Base-by-base conservation (phyloP, 2,797 vertebrate species). In the Diglossa cyanea region DNA sequence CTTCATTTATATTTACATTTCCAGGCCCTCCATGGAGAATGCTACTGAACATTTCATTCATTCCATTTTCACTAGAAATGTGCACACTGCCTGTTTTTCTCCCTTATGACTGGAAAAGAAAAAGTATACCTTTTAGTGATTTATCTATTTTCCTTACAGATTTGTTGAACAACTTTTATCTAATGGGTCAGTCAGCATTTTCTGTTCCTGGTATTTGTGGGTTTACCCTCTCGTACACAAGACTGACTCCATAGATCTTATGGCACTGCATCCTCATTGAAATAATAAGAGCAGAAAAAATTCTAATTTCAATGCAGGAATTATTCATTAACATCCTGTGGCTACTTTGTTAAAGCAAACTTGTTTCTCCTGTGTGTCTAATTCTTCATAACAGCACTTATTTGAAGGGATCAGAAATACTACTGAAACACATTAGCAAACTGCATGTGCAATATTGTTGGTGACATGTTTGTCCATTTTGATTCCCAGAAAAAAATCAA, bases 171-270 rank as follows among this genome's bases (percentile, higher is more conserved):
- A 42, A 25, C 11, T 47, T 89, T 51, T 28, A 77, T 11, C 7
- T 67, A 35, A n/a, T 7, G 25, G 31, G 7, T 55, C 82, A 68
- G 51, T 45, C 51, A 62, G 21, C 20, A 51, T 66, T 66, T 85
- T 75, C 28, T 73, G 0, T n/a, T 68, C 25, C 9, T 77, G 23
- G 1, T 33, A 40, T 55, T 71, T 44, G 11, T 33, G 40, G 2
- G 8, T 60, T 83, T 45, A 45, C 15, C n/a, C 21, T 66, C 37
- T 23, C 0, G 0, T 18, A 19, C 20, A 21, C 0, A 1, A 17
- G 26, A 18, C 14, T 51, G 40, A 20, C 24, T 73, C 16, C 33
- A n/a, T 0, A 40, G 30, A 15, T 60, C 39, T 65, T 7, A 2
- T 3, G 17, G 18, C 33, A 68, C 9, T 42, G 13, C 3, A 17